These are phyloP conservation scores for Rosalia funebris DNA, from an alignment of 2,888 invertebrate genomes.

Conservation along the genomic window DNA sequence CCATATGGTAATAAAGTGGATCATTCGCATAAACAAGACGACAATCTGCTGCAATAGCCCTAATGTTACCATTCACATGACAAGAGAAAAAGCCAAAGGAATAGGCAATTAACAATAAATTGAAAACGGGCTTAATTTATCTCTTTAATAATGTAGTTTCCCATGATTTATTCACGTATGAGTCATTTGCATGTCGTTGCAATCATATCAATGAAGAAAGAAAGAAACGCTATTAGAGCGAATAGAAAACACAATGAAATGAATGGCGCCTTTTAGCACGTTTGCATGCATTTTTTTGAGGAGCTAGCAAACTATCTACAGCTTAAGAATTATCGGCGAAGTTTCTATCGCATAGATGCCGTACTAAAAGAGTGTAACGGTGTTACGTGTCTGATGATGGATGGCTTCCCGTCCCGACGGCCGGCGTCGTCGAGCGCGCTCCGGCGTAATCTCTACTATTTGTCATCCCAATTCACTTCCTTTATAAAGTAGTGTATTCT, in stretches of 20 bases:
- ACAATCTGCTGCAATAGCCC: too few species aligned
- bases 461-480: slow-evolving; percentile 63
- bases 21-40: too few species aligned
- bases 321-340: neutral
- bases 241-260: neutral
- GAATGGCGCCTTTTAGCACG: neutral
- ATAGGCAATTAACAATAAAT: too few species aligned
- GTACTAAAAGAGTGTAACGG: slow-evolving; percentile 38
- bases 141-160: too few species aligned
- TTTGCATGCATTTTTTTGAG: neutral
- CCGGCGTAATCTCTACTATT: slow-evolving; percentile 61
- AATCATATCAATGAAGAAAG: too few species aligned
- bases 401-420: slow-evolving; percentile 61
- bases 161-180: too few species aligned
- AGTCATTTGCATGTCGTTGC: too few species aligned
- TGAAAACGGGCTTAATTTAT: too few species aligned
- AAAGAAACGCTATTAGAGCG: neutral
- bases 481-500: slow-evolving; percentile 62
- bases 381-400: slow-evolving; percentile 56
- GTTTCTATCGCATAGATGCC: slow-evolving; percentile 30
- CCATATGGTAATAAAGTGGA: too few species aligned
- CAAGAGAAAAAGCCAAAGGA: too few species aligned
- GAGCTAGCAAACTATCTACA: neutral
- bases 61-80: too few species aligned
- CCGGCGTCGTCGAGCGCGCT: slow-evolving; percentile 58